phyloP scores from a whole-genome alignment of 2,888 invertebrate species.

The Leptopterna dolabrata region DNA sequence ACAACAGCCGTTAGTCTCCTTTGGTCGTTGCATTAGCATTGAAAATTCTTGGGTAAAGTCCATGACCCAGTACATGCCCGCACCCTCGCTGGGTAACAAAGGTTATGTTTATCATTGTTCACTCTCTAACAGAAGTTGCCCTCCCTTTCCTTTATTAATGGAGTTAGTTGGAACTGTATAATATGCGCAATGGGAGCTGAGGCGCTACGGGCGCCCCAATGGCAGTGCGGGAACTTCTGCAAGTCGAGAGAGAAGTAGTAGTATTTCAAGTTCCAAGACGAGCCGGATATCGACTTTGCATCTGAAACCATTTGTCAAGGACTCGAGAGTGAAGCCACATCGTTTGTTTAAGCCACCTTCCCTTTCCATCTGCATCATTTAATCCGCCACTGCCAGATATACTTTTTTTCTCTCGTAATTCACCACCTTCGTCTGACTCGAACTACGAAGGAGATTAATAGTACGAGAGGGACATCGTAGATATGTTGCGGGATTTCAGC shows the following conservation, averaged over 20 bases:
- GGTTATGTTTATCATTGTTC: slow-evolving; percentile 35
- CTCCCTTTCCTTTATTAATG: slow-evolving; percentile 4
- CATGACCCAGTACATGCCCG: background rate
- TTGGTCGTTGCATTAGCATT: no score
- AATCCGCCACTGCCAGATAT: background rate
- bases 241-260: slow-evolving; percentile 14
- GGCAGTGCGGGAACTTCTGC: background rate
- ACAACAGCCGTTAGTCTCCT: no score
- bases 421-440: background rate
- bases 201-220: background rate
- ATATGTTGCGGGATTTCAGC: no score
- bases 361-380: background rate
- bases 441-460: no score
- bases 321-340: slow-evolving; percentile 19
- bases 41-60: background rate
- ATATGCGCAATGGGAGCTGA: background rate
- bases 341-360: slow-evolving; percentile 23
- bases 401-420: background rate
- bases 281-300: slow-evolving; percentile 16
- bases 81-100: background rate
- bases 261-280: slow-evolving; percentile 17
- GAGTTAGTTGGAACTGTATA: slow-evolving; percentile 16
- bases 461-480: no score
- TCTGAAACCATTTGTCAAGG: slow-evolving; percentile 21
- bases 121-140: background rate